phyloP scores from a whole-genome alignment of 2,888 invertebrate genomes.

The Cryptus viduatorius region DNA sequence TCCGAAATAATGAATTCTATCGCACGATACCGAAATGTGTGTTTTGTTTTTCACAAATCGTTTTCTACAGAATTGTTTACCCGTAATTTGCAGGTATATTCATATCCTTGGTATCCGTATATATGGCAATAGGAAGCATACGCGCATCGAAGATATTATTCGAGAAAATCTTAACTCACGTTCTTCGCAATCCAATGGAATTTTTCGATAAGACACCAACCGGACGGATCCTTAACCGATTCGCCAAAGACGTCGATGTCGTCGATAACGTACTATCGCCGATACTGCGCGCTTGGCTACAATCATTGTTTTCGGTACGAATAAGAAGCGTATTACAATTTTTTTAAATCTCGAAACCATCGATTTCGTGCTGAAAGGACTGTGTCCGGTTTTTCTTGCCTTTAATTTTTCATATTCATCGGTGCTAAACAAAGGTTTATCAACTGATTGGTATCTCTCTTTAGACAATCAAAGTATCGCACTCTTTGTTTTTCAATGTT shows the following conservation, averaged over 20 bases:
- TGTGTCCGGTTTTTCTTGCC: background rate
- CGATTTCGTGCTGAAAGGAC: conserved; percentile 3
- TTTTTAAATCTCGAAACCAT: conserved; percentile 13
- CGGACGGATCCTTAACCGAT: conserved; percentile 90
- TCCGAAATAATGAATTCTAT: background rate
- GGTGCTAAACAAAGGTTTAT: background rate
- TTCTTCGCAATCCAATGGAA: conserved; percentile 88
- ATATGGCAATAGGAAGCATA: conserved; percentile 87
- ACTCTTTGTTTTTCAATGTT: background rate
- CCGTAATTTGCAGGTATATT: conserved; percentile 84
- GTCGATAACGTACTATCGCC: conserved; percentile 88
- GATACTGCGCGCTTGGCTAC: conserved; percentile 85
- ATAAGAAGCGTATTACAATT: conserved; percentile 57
- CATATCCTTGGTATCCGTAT: conserved; percentile 86
- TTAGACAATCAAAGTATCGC: background rate
- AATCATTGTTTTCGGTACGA: conserved; percentile 80
- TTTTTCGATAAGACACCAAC: conserved; percentile 91
- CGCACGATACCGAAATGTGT: background rate
- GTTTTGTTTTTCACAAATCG: conserved; percentile 18
- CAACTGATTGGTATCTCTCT: background rate
- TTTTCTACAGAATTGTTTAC: conserved; percentile 39
- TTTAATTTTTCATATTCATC: background rate
- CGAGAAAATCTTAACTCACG: conserved; percentile 86
- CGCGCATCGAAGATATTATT: conserved; percentile 88
- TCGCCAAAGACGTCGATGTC: conserved; percentile 89